Percentiles rank a stretch among this genome's conserved stretches.
These are phyloP conservation scores for Microplitis deprimator DNA, from an alignment of 2,888 invertebrate genomes.

Conservation along the genomic window DNA sequence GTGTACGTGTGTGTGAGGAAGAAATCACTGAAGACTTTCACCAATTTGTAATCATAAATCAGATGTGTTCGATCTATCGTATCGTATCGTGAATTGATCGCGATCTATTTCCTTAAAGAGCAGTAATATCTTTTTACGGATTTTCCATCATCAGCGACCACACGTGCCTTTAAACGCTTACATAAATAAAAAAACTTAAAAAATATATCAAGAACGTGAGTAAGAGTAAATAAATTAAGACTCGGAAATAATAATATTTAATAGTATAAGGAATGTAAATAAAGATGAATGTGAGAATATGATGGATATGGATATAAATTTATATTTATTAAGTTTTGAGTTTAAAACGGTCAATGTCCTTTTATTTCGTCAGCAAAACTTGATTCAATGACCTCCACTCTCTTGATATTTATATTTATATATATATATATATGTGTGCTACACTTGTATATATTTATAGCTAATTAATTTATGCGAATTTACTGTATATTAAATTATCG, in stretches of 20 bases:
- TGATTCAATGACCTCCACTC: constrained; percentile 29
- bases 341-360: constrained; percentile 32
- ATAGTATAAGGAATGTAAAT: constrained; percentile 8
- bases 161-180: background rate
- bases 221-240: background rate
- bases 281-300: constrained; percentile 5
- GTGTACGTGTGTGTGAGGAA: constrained; percentile 20
- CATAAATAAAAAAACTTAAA: background rate
- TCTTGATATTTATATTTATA: background rate
- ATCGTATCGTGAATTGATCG: constrained; percentile 38
- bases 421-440: constrained; percentile 11
- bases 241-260: background rate
- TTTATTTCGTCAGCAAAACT: constrained; percentile 37
- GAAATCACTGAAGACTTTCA: constrained; percentile 47
- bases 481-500: background rate
- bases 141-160: background rate
- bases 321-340: constrained; percentile 8
- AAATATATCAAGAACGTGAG: background rate
- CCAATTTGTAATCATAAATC: constrained; percentile 55
- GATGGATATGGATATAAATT: constrained; percentile 21
- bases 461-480: background rate
- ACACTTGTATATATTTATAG: background rate
- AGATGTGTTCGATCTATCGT: constrained; percentile 49
- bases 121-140: background rate
- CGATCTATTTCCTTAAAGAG: constrained; percentile 25